Evolutionary conservation across 1,140 invertebrate genomes (phyloP).

Genomic region (Pseudomyrmex sp.): DNA sequence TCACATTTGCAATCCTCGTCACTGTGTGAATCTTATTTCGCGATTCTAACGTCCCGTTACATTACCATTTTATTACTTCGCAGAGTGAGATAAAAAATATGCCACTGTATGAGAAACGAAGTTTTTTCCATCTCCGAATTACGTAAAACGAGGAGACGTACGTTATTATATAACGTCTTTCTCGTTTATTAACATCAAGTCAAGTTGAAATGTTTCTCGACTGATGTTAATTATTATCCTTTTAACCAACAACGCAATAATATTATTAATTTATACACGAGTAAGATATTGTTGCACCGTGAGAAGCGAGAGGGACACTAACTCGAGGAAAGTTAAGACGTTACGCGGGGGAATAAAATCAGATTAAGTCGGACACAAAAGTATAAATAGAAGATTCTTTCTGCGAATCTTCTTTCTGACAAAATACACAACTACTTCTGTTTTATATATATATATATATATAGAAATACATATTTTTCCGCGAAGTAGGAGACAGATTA

Average conservation of each 20-base stretch:
- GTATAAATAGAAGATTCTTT: not conserved
- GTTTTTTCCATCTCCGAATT: not conserved
- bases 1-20: not conserved
- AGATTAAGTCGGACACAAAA: conserved; percentile 4
- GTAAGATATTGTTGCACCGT: not conserved
- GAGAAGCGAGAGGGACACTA: not conserved
- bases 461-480: not conserved
- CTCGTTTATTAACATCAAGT: not conserved
- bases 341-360: not conserved
- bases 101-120: not conserved
- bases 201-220: not conserved
- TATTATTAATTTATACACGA: not conserved
- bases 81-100: not conserved
- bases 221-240: not conserved
- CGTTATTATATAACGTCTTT: too few relatives aligned
- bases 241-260: conserved; percentile 3
- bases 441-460: too few relatives aligned
- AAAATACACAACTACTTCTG: not conserved
- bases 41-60: not conserved
- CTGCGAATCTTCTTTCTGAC: not conserved
- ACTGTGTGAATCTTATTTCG: not conserved
- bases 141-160: not conserved
- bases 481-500: not conserved
- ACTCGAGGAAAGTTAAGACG: not conserved
- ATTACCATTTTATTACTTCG: not conserved